These are phyloP conservation scores for Nibea coibor DNA, from an alignment of 2,113 vertebrate species.

Conservation along the genomic window DNA sequence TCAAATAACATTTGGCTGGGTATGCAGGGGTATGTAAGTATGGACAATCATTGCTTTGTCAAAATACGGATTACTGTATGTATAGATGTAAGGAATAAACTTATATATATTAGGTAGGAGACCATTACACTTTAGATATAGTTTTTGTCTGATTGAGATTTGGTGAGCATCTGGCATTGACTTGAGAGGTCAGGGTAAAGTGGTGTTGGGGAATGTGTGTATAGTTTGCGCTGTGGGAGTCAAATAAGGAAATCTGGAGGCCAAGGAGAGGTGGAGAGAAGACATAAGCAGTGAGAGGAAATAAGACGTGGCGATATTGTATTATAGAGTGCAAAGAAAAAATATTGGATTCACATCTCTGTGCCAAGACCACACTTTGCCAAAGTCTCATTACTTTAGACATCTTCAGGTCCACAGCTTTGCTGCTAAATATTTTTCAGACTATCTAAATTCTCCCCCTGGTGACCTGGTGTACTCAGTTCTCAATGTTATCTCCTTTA, in stretches of 20 bases:
- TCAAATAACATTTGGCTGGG: conserved; percentile 10
- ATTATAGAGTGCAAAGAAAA: conserved; percentile 6
- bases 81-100: too few relatives aligned
- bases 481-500: too few relatives aligned
- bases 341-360: background rate
- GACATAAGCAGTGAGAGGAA: background rate
- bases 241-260: background rate
- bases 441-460: too few relatives aligned
- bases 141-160: background rate
- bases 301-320: background rate
- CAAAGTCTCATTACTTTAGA: too few relatives aligned
- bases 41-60: background rate
- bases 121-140: background rate
- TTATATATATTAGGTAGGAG: too few relatives aligned
- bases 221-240: background rate
- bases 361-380: too few relatives aligned
- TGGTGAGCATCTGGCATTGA: background rate
- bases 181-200: background rate
- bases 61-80: too few relatives aligned
- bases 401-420: too few relatives aligned
- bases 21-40: background rate
- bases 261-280: background rate
- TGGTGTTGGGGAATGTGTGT: background rate
- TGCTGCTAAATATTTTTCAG: too few relatives aligned
- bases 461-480: too few relatives aligned